Evolutionary conservation across 2,888 invertebrate species (phyloP).

Genomic region (Dastarcus helophoroides): DNA sequence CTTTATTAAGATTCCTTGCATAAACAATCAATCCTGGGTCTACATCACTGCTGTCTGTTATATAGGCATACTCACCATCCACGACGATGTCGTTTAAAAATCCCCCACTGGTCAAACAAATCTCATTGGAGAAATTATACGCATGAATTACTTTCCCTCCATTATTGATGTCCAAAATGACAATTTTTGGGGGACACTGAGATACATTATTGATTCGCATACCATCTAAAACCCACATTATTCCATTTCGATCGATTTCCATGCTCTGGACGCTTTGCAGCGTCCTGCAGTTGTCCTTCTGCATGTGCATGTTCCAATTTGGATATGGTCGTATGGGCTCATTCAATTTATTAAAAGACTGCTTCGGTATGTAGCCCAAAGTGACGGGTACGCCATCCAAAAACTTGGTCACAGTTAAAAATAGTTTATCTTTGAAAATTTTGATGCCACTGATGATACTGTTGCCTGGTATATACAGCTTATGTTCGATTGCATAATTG

Average conservation of each 20-base stretch:
- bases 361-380: conserved; percentile 42
- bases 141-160: conserved; percentile 42
- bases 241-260: conserved; percentile 58
- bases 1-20: conserved; percentile 47
- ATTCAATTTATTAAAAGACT: conserved; percentile 37
- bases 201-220: conserved; percentile 49
- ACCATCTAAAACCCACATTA: conserved; percentile 60
- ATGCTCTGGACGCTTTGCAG: conserved; percentile 63
- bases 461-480: conserved; percentile 53
- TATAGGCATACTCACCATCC: conserved; percentile 57
- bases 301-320: conserved; percentile 51
- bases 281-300: conserved; percentile 41
- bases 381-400: conserved; percentile 59
- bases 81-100: conserved; percentile 60
- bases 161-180: conserved; percentile 53
- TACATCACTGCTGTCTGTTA: conserved; percentile 52
- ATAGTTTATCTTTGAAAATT: conserved; percentile 53
- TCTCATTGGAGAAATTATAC: conserved; percentile 48
- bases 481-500: conserved; percentile 42
- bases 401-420: conserved; percentile 55
- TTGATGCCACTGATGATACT: conserved; percentile 57
- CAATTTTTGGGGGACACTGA: conserved; percentile 54
- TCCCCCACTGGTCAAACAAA: conserved; percentile 44
- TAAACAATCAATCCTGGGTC: conserved; percentile 64
- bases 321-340: conserved; percentile 55